Evolutionary conservation across 2,797 vertebrate genomes (phyloP).

Genomic region (Percopsis omiscomaycus): DNA sequence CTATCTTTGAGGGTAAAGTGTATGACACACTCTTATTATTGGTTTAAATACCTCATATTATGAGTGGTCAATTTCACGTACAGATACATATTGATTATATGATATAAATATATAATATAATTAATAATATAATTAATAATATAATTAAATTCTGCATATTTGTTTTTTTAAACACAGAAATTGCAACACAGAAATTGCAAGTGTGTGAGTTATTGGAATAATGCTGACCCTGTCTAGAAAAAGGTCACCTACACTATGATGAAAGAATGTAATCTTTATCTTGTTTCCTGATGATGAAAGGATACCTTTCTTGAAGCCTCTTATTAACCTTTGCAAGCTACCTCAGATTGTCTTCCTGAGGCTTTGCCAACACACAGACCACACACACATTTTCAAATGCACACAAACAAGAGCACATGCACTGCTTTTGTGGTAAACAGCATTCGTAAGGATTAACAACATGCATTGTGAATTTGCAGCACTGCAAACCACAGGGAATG

Average conservation of each 20-base stretch:
- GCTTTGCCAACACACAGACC: slow-evolving; percentile 12
- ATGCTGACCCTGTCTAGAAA: slow-evolving; percentile 39
- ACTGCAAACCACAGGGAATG: slow-evolving; percentile 21
- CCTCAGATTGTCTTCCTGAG: slow-evolving; percentile 12
- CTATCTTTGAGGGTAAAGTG: slow-evolving; percentile 48
- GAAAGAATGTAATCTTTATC: slow-evolving; percentile 41
- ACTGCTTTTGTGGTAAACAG: not conserved
- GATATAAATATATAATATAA: slow-evolving; percentile 15
- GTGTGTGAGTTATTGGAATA: slow-evolving; percentile 46
- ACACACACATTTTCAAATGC: not conserved
- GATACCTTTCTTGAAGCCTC: slow-evolving; percentile 24
- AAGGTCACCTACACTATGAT: slow-evolving; percentile 54
- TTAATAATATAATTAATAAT: not conserved
- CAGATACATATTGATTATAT: slow-evolving; percentile 24
- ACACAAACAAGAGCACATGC: not conserved
- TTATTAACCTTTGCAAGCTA: slow-evolving; percentile 48
- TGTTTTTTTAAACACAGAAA: too few species aligned
- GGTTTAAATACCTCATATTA: slow-evolving; percentile 3
- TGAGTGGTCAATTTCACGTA: slow-evolving; percentile 32
- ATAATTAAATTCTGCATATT: not conserved
- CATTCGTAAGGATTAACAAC: slow-evolving; percentile 28
- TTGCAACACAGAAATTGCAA: slow-evolving; percentile 40
- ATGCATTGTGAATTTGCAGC: slow-evolving; percentile 30
- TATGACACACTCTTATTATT: slow-evolving; percentile 16
- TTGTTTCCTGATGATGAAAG: slow-evolving; percentile 38